Base-by-base conservation (phyloP, 2,113 vertebrate genomes). In the Vulpes vulpes region DNA sequence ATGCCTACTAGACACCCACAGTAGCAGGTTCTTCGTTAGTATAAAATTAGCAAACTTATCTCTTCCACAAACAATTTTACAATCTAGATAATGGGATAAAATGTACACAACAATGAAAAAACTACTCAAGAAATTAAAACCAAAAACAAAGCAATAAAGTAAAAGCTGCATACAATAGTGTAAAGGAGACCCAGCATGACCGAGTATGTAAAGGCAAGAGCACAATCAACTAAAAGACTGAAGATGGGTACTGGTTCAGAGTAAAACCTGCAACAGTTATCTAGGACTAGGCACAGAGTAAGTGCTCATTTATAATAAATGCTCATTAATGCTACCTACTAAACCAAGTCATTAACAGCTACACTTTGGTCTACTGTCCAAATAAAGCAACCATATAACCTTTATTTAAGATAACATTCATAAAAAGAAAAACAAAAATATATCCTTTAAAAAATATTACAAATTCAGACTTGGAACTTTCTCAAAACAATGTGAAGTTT, bases 1-100 rank as follows among this genome's bases (percentile, higher is more conserved):
- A 97, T 98, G 97, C 98, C 97, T 97, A 97, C 97, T 97, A 98
- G 64, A 96, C 51, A 81, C 23, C 85, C 80, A 97, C 32, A 95
- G 67, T 32, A 90, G 83, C 83, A 92, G 60, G 30, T 90, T 93
- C 69, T 94, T 81, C 32, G 59, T 5, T 27, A 25, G 22, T 38
- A 82, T 23, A 92, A 96, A 92, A 94, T 94, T 32, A 95, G 60
- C 84, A 96, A 90, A 95, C 20, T 88, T 90, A 73, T 91, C 49
- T 86, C 55, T 93, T 95, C 32, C 43, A 96, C 2, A 87, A 51
- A 49, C 55, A 93, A 69, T 86, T 97, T 89, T 85, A 87, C 23
- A 96, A 53, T 79, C 55, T 65, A 71, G 6, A 84, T 55, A 85
- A 95, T 60, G 9, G 71, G 89, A 87, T 74, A 95, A 86, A 90